Base-by-base conservation (phyloP, 2,113 vertebrate genomes). In the Telmatochromis sp. region DNA sequence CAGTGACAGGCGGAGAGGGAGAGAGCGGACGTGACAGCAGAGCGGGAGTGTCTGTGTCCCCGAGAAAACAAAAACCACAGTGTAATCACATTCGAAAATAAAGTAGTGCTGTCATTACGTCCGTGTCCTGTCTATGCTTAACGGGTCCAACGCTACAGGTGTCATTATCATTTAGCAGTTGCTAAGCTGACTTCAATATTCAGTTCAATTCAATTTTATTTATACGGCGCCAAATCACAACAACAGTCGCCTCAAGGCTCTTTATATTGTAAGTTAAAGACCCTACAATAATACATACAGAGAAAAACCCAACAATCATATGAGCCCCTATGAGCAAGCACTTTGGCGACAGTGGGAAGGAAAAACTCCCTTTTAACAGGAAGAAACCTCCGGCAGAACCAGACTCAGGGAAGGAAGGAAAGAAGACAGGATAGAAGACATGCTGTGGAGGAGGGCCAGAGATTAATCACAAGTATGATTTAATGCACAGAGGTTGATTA, bases 331-430 rank as follows among this genome's bases (percentile, higher is more conserved):
- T 58, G 55, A 31, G 3, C 55, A 15, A 31, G 26, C 7, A 58
- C 55, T 58, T 31, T 58, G 55, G 55, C 0, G 2, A 6, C 26
- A 31, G 55, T 15, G 55, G 0, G 55, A 58, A 58, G 5, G 26
- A 60, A 60, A 17, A 60, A 60, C 14, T 31, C 57, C 14, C 26
- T 17, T 60, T 60, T 31, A 60, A 60, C 57, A 60, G 26, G 57
- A 60, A 1, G 57, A 31, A 9, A 60, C 57, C 57, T 60, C 57
- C 26, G 0, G 0, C 5, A 31, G 26, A 17, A 0, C 0, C 57
- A 58, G 26, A 3, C 3, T 17, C 5, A 9, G 14, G 13, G 13
- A 13, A 2, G 9, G 9, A 37, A 4, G 4, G 37, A 57, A 57
- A 7, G 23, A 58, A 28, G 4, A 28, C 13, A 28, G 55, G 26